Evolutionary conservation across 2,888 invertebrate genomes (phyloP).

Genomic region (Agrotis exclamationis): DNA sequence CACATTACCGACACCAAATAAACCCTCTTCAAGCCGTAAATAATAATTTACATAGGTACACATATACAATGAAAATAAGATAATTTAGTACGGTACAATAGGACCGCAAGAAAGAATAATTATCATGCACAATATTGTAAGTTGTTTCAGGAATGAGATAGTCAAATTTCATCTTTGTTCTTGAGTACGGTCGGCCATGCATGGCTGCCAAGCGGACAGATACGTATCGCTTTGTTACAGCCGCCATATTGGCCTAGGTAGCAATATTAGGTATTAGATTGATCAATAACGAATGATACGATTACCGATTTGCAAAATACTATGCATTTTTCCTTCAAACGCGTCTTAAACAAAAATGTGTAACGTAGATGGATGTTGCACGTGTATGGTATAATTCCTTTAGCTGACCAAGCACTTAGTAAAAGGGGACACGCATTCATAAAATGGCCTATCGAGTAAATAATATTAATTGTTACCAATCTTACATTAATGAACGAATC

Average conservation of each 20-base stretch:
- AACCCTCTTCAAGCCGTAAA: constrained; percentile 40
- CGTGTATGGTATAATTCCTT: constrained; percentile 78
- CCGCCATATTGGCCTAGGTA: constrained; percentile 77
- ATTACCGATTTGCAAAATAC: constrained; percentile 65
- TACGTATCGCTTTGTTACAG: constrained; percentile 52
- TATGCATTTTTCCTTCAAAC: constrained; percentile 59
- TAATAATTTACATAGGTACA: constrained; percentile 47
- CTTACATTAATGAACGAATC: constrained; percentile 91
- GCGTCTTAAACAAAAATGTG: constrained; percentile 69
- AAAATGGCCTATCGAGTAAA: constrained; percentile 86
- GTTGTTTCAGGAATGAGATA: constrained; percentile 26
- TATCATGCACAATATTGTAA: constrained; percentile 68
- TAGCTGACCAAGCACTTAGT: constrained; percentile 86
- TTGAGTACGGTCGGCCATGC: constrained; percentile 45
- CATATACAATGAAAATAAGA: constrained; percentile 24
- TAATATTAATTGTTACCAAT: constrained; percentile 91
- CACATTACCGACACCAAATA: constrained; percentile 65
- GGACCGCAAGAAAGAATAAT: constrained; percentile 39
- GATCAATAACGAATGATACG: constrained; percentile 61
- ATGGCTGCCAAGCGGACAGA: constrained; percentile 52
- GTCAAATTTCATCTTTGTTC: constrained; percentile 13
- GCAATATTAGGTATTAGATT: constrained; percentile 45
- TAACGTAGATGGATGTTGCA: constrained; percentile 79
- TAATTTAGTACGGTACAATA: constrained; percentile 23
- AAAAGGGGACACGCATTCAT: constrained; percentile 87